phyloP scores from a whole-genome alignment of 2,888 invertebrate genomes.

The Amphipoea lucens region DNA sequence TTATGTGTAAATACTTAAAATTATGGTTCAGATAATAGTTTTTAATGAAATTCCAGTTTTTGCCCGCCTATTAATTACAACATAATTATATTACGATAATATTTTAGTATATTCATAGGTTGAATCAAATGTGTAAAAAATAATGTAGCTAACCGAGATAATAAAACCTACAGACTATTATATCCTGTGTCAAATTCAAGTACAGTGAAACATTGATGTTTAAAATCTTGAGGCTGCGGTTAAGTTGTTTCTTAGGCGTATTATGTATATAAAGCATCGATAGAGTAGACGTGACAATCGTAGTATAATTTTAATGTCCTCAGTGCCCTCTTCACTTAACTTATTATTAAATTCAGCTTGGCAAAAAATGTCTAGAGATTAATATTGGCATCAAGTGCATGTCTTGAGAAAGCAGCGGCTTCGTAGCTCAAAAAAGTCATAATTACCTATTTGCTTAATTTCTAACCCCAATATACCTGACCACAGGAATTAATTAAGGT shows the following conservation, averaged over 20 bases:
- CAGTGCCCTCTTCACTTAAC: not conserved
- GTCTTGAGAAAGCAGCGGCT: not conserved
- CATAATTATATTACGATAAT: conserved; percentile 33
- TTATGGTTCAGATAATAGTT: conserved; percentile 48
- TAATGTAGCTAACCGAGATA: conserved; percentile 12
- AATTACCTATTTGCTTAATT: not conserved
- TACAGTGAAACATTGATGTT: conserved; percentile 33
- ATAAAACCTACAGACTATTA: conserved; percentile 5
- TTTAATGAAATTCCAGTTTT: conserved; percentile 68
- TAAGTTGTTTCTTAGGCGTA: conserved; percentile 13
- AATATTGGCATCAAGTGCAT: not conserved
- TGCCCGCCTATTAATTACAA: conserved; percentile 69
- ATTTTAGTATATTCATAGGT: conserved; percentile 51
- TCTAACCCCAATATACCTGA: not conserved
- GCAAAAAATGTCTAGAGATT: conserved; percentile 26
- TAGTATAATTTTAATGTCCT: conserved; percentile 10
- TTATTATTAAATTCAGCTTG: conserved; percentile 10
- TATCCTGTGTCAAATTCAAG: conserved; percentile 21
- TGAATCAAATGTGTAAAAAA: conserved; percentile 34
- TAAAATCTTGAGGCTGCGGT: not conserved
- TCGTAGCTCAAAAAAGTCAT: not conserved
- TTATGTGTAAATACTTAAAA: conserved; percentile 53
- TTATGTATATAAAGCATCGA: conserved; percentile 20
- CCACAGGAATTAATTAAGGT: not conserved
- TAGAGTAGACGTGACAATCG: conserved; percentile 12